A percentile compares a stretch with the other conserved stretches of the same genome.
These are phyloP conservation scores for Lasioglossum albipes DNA, from an alignment of 1,140 invertebrate species.

Conservation along the genomic window DNA sequence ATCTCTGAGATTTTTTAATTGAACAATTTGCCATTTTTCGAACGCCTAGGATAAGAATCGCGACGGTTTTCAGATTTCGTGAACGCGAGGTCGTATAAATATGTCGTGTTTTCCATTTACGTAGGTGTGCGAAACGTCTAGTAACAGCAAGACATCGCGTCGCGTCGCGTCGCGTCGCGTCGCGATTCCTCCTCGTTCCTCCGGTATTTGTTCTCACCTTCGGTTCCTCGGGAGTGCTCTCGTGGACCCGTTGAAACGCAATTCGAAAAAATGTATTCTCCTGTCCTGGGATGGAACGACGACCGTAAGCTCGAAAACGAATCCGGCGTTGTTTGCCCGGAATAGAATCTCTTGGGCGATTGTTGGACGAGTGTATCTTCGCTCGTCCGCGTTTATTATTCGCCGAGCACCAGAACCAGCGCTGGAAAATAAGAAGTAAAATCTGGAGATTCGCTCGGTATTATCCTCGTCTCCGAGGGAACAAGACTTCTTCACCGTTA, in stretches of 20 bases:
- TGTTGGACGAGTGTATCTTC: neutral
- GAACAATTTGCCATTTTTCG: no score
- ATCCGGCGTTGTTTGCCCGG: constrained; percentile 21
- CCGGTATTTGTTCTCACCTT: constrained; percentile 1
- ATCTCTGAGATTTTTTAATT: no score
- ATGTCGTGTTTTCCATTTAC: no score
- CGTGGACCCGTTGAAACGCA: neutral
- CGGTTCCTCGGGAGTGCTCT: neutral
- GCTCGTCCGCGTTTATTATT: constrained; percentile 33
- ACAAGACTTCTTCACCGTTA: neutral
- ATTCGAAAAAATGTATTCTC: neutral
- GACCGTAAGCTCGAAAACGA: constrained; percentile 20
- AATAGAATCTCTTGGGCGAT: constrained; percentile 22
- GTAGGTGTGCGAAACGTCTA: no score
- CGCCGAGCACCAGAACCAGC: neutral
- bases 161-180: no score
- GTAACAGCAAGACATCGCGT: no score
- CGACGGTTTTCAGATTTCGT: no score
- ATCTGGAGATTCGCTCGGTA: neutral
- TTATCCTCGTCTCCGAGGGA: constrained; percentile 4
- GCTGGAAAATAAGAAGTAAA: constrained; percentile 23
- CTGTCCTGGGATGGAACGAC: neutral
- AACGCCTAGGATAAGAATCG: no score
- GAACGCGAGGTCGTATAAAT: no score
- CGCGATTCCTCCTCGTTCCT: neutral